Percentiles rank a stretch among this genome's conserved stretches.
These are phyloP conservation scores for Gryon sp. DNA, from an alignment of 1,140 invertebrate genomes.

Conservation along the genomic window DNA sequence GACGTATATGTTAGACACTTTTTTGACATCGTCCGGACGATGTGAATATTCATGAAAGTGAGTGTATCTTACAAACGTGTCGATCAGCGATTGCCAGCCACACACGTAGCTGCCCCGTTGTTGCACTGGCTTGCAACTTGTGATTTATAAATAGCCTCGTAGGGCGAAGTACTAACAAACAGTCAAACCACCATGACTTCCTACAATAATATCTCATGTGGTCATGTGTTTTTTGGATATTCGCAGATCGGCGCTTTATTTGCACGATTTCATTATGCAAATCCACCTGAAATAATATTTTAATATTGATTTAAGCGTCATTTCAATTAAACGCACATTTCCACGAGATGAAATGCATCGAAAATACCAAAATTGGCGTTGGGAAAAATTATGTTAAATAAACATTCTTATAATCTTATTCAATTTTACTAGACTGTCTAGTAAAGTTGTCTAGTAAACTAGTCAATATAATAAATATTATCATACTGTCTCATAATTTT, in stretches of 20 bases:
- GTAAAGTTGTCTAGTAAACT: too few relatives aligned
- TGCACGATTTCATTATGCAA: too few relatives aligned
- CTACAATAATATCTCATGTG: constrained; percentile 77
- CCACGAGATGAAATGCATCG: too few relatives aligned
- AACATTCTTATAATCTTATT: too few relatives aligned
- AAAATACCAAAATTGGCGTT: too few relatives aligned
- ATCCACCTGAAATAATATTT: too few relatives aligned
- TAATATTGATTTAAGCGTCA: too few relatives aligned
- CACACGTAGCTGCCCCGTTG: constrained; percentile 69
- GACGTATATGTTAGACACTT: background rate
- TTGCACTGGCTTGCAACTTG: constrained; percentile 62
- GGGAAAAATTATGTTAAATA: too few relatives aligned
- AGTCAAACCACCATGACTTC: constrained; percentile 75
- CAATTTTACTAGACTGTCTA: too few relatives aligned
- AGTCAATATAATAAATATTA: too few relatives aligned
- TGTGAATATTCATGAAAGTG: constrained; percentile 51
- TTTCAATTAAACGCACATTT: too few relatives aligned
- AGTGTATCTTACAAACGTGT: constrained; percentile 54
- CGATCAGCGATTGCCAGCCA: constrained; percentile 67
- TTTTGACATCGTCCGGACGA: constrained; percentile 9
- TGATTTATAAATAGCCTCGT: constrained; percentile 73
- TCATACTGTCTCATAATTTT: too few relatives aligned
- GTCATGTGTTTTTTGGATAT: constrained; percentile 71
- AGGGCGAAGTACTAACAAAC: constrained; percentile 73
- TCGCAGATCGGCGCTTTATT: constrained; percentile 29